Evolutionary conservation across 2,888 invertebrate genomes (phyloP).

Genomic region (Atrina japonica): DNA sequence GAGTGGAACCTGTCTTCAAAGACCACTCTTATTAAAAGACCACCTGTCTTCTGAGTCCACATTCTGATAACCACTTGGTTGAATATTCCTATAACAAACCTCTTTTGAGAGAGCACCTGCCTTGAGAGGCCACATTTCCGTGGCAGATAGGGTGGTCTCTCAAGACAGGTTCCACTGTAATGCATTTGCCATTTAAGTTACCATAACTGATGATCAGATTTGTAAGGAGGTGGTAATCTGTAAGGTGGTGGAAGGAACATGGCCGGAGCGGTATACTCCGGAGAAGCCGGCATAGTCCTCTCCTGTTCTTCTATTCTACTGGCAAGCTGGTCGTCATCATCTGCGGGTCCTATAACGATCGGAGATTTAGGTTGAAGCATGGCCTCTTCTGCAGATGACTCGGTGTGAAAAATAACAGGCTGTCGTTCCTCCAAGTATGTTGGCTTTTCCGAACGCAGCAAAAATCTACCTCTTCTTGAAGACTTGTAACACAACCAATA

Average conservation of each 20-base stretch:
- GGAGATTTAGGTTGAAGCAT: constrained; percentile 60
- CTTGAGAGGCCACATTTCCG: too few relatives aligned
- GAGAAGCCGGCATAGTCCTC: constrained; percentile 34
- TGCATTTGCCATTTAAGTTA: not conserved
- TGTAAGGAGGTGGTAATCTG: constrained; percentile 56
- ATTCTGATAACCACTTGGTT: too few relatives aligned
- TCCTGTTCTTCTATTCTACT: constrained; percentile 45
- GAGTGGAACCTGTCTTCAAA: too few relatives aligned
- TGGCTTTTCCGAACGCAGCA: constrained; percentile 62
- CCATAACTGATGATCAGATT: constrained; percentile 16
- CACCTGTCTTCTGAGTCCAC: too few relatives aligned
- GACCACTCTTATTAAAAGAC: too few relatives aligned
- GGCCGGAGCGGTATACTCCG: constrained; percentile 25
- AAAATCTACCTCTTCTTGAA: constrained; percentile 45
- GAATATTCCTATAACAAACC: too few relatives aligned
- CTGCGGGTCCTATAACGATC: constrained; percentile 58
- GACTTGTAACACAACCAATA: constrained; percentile 48
- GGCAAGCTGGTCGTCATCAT: constrained; percentile 47
- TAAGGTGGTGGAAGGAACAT: constrained; percentile 49
- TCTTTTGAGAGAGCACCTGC: too few relatives aligned
- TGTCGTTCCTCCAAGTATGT: constrained; percentile 66
- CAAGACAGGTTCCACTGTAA: too few relatives aligned
- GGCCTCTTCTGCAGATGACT: constrained; percentile 63
- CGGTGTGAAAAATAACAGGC: constrained; percentile 71
- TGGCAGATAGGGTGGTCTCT: too few relatives aligned